Conservation (phyloP, 2,888 invertebrate genomes). For the Epsilonema sp. region DNA sequence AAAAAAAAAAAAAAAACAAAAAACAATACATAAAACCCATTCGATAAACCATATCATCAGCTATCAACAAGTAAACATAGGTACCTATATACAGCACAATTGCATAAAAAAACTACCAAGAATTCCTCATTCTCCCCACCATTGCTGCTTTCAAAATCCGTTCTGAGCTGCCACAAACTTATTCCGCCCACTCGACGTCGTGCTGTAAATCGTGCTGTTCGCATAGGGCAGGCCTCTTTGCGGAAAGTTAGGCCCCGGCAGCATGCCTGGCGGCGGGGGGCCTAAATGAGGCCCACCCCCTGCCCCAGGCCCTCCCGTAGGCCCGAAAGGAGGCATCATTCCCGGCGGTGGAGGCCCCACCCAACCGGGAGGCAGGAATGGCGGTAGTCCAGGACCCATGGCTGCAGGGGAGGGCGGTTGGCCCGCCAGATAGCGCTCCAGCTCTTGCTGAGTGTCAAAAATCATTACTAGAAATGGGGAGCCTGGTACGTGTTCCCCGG, state of each 20-base stretch:
- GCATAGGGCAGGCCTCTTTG: not conserved
- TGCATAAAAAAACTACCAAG: not conserved
- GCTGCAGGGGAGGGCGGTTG: constrained; percentile 25
- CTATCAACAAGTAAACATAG: too few species aligned
- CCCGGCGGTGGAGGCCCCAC: constrained; percentile 22
- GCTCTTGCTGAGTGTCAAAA: constrained; percentile 92
- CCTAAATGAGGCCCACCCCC: constrained; percentile 6
- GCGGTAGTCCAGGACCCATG: constrained; percentile 23
- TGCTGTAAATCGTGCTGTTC: not conserved
- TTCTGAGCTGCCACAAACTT: not conserved
- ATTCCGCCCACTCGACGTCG: not conserved
- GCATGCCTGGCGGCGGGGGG: constrained; percentile 7
- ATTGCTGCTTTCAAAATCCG: too few species aligned
- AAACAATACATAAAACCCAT: too few species aligned
- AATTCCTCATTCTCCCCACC: too few species aligned
- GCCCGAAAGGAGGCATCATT: constrained; percentile 1
- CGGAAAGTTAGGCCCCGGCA: not conserved
- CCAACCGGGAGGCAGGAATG: too few species aligned
- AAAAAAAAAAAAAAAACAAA: too few species aligned
- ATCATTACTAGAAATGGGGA: constrained; percentile 97
- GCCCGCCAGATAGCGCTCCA: constrained; percentile 33
- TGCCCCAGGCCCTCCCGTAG: too few species aligned
- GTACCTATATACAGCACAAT: too few species aligned
- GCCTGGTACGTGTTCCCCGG: constrained; percentile 87
- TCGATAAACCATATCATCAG: too few species aligned